Base-by-base conservation (phyloP, 2,113 vertebrate species). In the Todiramphus saurophagus region DNA sequence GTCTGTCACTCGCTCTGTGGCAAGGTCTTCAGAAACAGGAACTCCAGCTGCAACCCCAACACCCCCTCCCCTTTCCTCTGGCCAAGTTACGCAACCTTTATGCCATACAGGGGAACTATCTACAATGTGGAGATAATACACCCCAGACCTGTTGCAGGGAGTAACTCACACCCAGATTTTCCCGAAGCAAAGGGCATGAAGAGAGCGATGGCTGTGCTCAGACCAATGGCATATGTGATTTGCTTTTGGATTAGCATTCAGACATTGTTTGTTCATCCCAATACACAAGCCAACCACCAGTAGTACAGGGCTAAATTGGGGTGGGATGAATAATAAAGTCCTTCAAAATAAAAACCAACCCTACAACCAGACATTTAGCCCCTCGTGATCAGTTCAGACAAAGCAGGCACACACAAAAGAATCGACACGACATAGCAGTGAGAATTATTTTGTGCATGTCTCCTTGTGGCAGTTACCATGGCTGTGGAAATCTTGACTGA, bases 401-500 rank as follows among this genome's bases (percentile, higher is more conserved):
- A 70, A 73, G 77, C 63, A 80, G 67, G 69, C 80, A 69, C n/a
- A 80, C 33, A 86, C 59, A 80, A 68, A 92, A 89, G 70, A 68
- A 79, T 60, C 0, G 2, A 82, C 93, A 97, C n/a, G 92, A 96
- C 74, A 94, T 86, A 96, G 91, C 3, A 95, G 70, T 28, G 56
- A 81, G 74, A 73, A 93, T 94, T 94, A 96, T 96, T 97, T 96
- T 92, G 73, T 95, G 89, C 93, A 62, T 89, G 83, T 95, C 89
- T 93, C 85, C 90, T 78, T 39, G 33, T 62, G 79, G 78, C 68
- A 97, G 94, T 96, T 96, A 90, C 90, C 82, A 90, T 75, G 83
- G 94, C 90, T 92, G 87, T 89, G 72, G 87, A 92, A 92, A 96
- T 82, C 92, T n/a, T 83, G 85, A 95, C 95, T n/a, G 55, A 89